phyloP scores from a whole-genome alignment of 2,113 vertebrate species.

The Glareola pratincola region DNA sequence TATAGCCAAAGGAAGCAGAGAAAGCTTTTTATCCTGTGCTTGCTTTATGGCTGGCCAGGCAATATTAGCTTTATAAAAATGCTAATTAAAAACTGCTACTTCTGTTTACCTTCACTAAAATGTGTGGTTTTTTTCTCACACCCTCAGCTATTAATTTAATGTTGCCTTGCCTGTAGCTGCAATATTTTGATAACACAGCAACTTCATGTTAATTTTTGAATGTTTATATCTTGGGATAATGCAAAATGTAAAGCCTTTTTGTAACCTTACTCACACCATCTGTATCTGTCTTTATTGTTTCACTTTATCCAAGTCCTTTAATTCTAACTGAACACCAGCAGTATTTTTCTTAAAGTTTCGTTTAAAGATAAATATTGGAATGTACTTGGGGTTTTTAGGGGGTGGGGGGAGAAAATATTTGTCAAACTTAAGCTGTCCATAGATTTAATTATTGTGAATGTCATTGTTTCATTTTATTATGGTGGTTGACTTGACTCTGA shows the following conservation, averaged over 20 bases:
- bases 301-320: constrained; percentile 72
- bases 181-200: constrained; percentile 80
- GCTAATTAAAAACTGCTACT: constrained; percentile 70
- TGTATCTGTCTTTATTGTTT: constrained; percentile 69
- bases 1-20: constrained; percentile 78
- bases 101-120: constrained; percentile 80
- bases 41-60: constrained; percentile 65
- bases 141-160: constrained; percentile 81
- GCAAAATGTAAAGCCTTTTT: constrained; percentile 77
- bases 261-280: constrained; percentile 70
- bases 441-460: constrained; percentile 77
- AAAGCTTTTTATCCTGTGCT: constrained; percentile 63
- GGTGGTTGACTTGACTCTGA: constrained; percentile 77
- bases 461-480: constrained; percentile 74
- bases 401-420: constrained; percentile 21
- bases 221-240: constrained; percentile 81
- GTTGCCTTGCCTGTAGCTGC: constrained; percentile 82
- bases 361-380: constrained; percentile 57
- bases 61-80: constrained; percentile 75
- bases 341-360: constrained; percentile 74
- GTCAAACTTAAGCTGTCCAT: constrained; percentile 69
- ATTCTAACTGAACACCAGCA: constrained; percentile 84
- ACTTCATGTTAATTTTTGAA: constrained; percentile 79
- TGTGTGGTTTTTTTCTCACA: constrained; percentile 27
- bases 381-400: constrained; percentile 33